Evolutionary conservation across 2,797 vertebrate genomes (phyloP), one percentile per base, ranked within the genome.

Genomic region (Lates japonicus): DNA sequence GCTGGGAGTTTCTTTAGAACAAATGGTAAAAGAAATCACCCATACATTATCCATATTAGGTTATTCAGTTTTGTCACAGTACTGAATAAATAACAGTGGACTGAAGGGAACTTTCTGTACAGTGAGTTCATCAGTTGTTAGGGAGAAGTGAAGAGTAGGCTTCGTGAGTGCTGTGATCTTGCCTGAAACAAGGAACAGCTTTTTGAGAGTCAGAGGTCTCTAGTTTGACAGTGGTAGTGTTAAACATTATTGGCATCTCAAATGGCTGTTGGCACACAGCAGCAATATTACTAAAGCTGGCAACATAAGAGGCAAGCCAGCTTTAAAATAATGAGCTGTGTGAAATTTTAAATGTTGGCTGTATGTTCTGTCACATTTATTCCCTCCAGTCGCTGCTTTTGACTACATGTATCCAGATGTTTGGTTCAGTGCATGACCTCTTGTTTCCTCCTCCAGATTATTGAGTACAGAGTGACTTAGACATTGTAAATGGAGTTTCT

Each of bases 201-300:
- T 75, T 73, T 73, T 70, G 4, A 54, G 74, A 70, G 83, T 82
- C 78, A 81, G 71, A 84, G 78, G 82, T 80, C 72, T 81, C 7
- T 51, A 54, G 65, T 84, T 81, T 84, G 68, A 79, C 76, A 78
- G 58, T 51, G 54, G 62, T 58, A 59, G 49, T 69, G 61, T 83
- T 76, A 69, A 87, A 85, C 68, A 58, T 76, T 86, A 77, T 76
- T 89, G 85, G 68, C 85, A 84, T 77, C 68, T 77, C 58, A 46
- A 80, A 69, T 1, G 11, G 39, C 49, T 73, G 73, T 79, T 85
- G 90, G 88, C 88, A 82, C 74, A 22, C 54, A 59, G 25, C 60
- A 71, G 73, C 48, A 6, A 17, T 39, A 29, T 88, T 70, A 74
- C 75, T 79, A 46, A 77, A 80, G 66, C 54, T 87, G 86, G 74